Conservation (phyloP, 2,888 invertebrate species). For the Meta bourneti region DNA sequence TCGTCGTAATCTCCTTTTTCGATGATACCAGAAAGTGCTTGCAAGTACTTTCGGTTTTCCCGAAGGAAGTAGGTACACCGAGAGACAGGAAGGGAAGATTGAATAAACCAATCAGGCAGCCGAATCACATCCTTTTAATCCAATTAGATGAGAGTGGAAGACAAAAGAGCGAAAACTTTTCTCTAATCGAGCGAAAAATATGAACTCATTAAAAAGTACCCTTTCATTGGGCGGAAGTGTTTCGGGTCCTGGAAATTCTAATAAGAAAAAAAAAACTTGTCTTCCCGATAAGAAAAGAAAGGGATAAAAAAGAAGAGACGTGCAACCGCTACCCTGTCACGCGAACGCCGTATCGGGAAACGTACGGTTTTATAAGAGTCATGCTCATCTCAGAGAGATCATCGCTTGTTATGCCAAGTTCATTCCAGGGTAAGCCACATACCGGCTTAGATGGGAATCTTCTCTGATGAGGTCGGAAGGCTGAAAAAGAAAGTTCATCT, state of each 20-base stretch:
- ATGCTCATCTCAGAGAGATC: conserved; percentile 8
- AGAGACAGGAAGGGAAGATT: neutral
- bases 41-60: conserved; percentile 16
- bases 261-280: conserved; percentile 10
- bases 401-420: conserved; percentile 31
- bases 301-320: conserved; percentile 32
- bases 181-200: conserved; percentile 44
- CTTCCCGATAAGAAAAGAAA: conserved; percentile 30
- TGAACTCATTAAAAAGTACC: conserved; percentile 49
- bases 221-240: conserved; percentile 45
- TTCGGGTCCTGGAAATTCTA: conserved; percentile 12
- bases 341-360: conserved; percentile 56
- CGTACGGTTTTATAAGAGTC: conserved; percentile 48
- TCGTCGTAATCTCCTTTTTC: neutral
- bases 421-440: conserved; percentile 37
- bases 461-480: neutral
- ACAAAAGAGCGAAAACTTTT: conserved; percentile 49
- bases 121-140: conserved; percentile 58
- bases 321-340: conserved; percentile 63
- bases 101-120: conserved; percentile 46
- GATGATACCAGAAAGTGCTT: neutral
- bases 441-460: conserved; percentile 34
- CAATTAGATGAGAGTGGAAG: conserved; percentile 43
- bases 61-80: neutral
- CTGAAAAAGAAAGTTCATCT: neutral